These are phyloP conservation scores for Streblospio benedicti DNA, from an alignment of 1,140 invertebrate species.

Conservation along the genomic window DNA sequence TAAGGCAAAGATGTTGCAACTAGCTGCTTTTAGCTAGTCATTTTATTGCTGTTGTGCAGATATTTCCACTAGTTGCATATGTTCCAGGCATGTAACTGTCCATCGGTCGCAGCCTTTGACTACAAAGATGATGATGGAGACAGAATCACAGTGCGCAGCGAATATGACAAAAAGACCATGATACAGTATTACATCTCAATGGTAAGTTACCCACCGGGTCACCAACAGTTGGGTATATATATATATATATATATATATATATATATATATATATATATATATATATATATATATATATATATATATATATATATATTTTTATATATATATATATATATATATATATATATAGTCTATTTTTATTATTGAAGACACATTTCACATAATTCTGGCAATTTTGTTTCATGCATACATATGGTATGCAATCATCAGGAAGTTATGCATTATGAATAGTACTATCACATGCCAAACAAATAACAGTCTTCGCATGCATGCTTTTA, in stretches of 20 bases:
- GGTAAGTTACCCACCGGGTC: neutral
- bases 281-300: neutral
- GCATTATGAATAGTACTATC: conserved; percentile 33
- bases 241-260: neutral
- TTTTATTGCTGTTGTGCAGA: too few species aligned
- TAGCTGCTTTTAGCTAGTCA: too few species aligned
- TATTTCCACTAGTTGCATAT: too few species aligned
- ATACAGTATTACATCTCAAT: conserved; percentile 29
- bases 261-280: neutral
- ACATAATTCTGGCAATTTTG: too few species aligned
- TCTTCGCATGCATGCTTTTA: too few species aligned
- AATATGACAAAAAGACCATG: conserved; percentile 44
- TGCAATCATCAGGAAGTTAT: too few species aligned
- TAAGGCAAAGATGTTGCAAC: too few species aligned
- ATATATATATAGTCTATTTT: too few species aligned
- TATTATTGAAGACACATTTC: too few species aligned
- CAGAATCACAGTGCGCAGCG: conserved; percentile 41
- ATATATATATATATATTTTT: neutral
- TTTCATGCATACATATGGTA: too few species aligned
- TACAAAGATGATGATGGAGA: conserved; percentile 46
- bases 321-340: conserved; percentile 5
- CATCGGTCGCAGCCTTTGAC: too few species aligned
- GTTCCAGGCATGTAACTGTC: too few species aligned
- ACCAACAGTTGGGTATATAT: neutral
- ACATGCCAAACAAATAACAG: conserved; percentile 5